These are phyloP conservation scores for Caenorhabditis sinica DNA, from an alignment of 2,888 invertebrate species.

Conservation along the genomic window DNA sequence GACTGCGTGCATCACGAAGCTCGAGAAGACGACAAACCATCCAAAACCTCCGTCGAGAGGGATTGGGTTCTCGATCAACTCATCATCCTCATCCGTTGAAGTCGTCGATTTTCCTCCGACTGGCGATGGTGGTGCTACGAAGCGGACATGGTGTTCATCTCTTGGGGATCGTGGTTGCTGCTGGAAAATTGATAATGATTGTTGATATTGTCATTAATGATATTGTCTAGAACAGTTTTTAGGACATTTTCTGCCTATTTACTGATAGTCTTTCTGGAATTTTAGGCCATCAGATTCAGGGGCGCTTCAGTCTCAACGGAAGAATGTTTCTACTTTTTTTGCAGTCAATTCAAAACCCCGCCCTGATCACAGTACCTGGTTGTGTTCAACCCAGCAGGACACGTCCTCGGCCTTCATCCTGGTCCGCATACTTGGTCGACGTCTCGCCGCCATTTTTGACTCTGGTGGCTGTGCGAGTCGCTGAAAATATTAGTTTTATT, in stretches of 20 bases:
- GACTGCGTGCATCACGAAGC: slow-evolving; percentile 93
- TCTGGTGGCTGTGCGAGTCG: slow-evolving; percentile 15
- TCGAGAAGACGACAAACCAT: slow-evolving; percentile 93
- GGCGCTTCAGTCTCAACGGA: too few relatives aligned
- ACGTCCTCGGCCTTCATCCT: slow-evolving; percentile 59
- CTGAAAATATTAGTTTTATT: slow-evolving; percentile 15
- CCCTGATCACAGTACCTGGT: slow-evolving; percentile 26
- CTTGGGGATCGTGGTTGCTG: not conserved
- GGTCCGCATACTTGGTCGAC: slow-evolving; percentile 46
- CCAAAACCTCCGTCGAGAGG: slow-evolving; percentile 65
- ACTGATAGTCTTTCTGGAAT: too few relatives aligned
- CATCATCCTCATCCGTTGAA: not conserved
- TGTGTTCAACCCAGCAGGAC: slow-evolving; percentile 64
- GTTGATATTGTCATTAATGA: too few relatives aligned
- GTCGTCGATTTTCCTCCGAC: not conserved
- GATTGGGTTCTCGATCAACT: slow-evolving; percentile 37
- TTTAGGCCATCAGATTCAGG: too few relatives aligned
- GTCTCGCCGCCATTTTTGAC: slow-evolving; percentile 15
- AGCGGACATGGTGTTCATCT: slow-evolving; percentile 26
- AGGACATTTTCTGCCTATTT: too few relatives aligned
- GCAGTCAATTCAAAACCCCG: not conserved
- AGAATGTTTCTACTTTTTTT: not conserved
- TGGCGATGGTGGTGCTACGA: slow-evolving; percentile 3
- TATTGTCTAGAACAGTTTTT: too few relatives aligned
- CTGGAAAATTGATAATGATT: slow-evolving; percentile 5